Conservation (phyloP, 2,113 vertebrate genomes). For the Chaetorhynchus papuensis region DNA sequence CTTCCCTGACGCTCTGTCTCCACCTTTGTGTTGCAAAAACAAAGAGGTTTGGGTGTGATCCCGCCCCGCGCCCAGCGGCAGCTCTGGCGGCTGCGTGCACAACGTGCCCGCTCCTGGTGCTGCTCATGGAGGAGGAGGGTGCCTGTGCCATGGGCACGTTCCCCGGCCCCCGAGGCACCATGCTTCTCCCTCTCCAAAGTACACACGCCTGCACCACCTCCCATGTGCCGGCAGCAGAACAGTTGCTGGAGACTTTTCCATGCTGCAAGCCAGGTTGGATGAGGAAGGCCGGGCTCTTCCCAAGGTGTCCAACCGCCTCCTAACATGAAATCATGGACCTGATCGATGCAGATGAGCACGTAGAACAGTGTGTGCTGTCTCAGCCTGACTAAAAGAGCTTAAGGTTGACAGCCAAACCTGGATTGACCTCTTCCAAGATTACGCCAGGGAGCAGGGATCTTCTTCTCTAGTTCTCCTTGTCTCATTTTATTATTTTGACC, state of each 20-base stretch:
- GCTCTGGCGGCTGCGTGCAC: background rate
- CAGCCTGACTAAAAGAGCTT: background rate
- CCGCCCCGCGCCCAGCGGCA: conserved; percentile 1
- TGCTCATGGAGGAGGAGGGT: conserved; percentile 36
- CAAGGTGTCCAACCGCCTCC: background rate
- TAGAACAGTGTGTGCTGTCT: background rate
- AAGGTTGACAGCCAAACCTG: background rate
- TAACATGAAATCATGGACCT: background rate
- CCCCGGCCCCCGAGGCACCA: background rate
- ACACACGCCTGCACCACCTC: background rate
- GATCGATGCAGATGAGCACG: conserved; percentile 1
- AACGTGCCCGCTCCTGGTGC: conserved; percentile 32
- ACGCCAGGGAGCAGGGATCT: background rate
- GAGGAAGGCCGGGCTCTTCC: background rate
- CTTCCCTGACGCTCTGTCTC: background rate
- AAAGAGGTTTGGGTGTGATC: conserved; percentile 38
- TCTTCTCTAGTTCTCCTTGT: background rate
- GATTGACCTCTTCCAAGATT: background rate
- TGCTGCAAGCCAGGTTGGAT: background rate
- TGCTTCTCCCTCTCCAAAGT: conserved; percentile 32
- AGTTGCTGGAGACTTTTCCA: conserved; percentile 35
- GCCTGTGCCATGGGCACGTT: background rate
- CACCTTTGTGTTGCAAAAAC: conserved; percentile 53
- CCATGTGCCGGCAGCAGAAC: background rate
- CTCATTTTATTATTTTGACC: background rate